Evolutionary conservation across 2,113 vertebrate genomes (phyloP), one percentile per base, ranked within the genome.

Genomic region (Harpagus bidentatus): DNA sequence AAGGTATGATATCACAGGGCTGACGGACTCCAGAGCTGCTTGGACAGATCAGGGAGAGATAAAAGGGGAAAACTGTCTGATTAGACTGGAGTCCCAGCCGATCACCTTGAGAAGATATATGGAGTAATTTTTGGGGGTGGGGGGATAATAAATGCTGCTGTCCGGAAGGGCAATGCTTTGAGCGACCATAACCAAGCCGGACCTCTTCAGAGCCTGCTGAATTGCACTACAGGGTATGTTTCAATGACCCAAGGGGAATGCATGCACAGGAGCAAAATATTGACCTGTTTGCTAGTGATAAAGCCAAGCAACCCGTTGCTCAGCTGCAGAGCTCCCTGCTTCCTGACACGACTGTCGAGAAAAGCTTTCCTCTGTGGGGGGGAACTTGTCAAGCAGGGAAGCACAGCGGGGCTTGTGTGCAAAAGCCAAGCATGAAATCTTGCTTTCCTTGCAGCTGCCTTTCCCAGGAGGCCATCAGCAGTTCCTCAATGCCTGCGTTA

Each of bases 1-100:
- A 90, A 85, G 86, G 26, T 28, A 48, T 92, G 73, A 88, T 47
- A 36, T 95, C 94, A 80, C 6, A 1, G 76, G 48, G 23, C 32
- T 86, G 82, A 91, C 2, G 5, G 66, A 72, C 25, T 90, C 91
- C 91, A 77, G 97, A 70, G 28, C 90, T 56, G 42, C 87, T 34
- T 14, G 32, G 65, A 34, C 62, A 42, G 48, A 86, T 61, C 10
- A 0, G 3, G 22, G 16, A 74, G 62, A 85, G 92, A 95, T 71
- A 53, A 88, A 82, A 95, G 77, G 78, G 53, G 70, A 74, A 69
- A 62, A 16, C 20, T 22, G 8, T 21, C 34, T 36, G 93, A 86
- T 82, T 34, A 17, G 90, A 55, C 4, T 2, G 6, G 62, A 86
- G 70, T 38, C 45, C 45, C 42, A 56, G 52, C 43, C 7, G 15